Base-by-base conservation (phyloP, 2,113 vertebrate species). In the Pimephales promelas region DNA sequence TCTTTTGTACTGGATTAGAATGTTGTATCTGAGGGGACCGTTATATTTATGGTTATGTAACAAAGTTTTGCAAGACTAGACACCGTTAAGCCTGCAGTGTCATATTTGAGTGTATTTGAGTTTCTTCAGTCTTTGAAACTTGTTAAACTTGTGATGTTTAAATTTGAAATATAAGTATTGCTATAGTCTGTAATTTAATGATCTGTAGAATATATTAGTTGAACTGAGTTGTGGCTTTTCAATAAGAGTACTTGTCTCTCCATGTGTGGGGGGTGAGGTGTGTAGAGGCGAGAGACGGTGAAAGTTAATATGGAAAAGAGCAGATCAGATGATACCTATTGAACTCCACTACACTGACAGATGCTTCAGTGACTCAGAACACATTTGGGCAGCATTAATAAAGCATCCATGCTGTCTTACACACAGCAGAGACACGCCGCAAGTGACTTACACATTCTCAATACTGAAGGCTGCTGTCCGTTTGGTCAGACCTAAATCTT, bases 301-400 rank as follows among this genome's bases (percentile, higher is more conserved):
- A 84, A 86, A 86, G 84, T 81, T 72, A 81, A 88, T 86, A 83
- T 78, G 72, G 43, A 47, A 18, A 47, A 22, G 36, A 64, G 62
- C 24, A 68, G 85, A 84, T 88, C 82, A 14, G 72, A 49, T 88
- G 62, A 84, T 57, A 34, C 26, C 6, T 62, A 66, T 73, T 64
- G 16, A 49, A 81, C 61, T 59, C 68, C 61, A 31, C 24, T 64
- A n/a, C 31, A 81, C 62, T 71, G 40, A 83, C 77, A 84, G 81
- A 73, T 49, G 20, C 59, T 28, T 76, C 28, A 47, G 47, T 76
- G 77, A 70, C 72, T 59, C 26, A 62, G 45, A 22, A 31, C 49
- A 45, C 24, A 36, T 54, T 82, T 68, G n/a, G 54, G 34, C 76
- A 6, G 18, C 52, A 24, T 31, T 71, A 49, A 2, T 66, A 59